A percentile compares a stretch with the other conserved stretches of the same genome.
phyloP scores from a whole-genome alignment of 1,140 invertebrate species.

The Nixonia krombeini region DNA sequence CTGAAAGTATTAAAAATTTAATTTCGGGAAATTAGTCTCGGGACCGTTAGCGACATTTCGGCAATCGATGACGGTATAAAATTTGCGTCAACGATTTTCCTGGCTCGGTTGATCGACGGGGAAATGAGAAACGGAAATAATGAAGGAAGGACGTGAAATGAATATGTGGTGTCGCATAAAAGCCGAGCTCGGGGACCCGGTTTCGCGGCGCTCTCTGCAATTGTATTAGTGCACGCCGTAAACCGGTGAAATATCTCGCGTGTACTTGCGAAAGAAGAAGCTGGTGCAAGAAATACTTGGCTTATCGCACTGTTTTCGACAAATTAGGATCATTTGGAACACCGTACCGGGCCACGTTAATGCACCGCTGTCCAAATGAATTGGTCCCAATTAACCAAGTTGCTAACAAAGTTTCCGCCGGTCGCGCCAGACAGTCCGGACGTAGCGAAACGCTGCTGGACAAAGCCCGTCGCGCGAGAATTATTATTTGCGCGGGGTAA shows the following conservation, averaged over 20 bases:
- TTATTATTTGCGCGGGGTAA: constrained; percentile 16
- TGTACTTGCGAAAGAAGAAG: constrained; percentile 10
- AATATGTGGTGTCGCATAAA: neutral
- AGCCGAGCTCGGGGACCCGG: neutral
- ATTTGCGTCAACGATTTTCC: too few species aligned
- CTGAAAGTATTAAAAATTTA: too few species aligned
- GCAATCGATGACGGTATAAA: too few species aligned
- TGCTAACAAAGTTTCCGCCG: constrained; percentile 38
- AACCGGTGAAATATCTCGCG: neutral
- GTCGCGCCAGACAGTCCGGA: constrained; percentile 15
- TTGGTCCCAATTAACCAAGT: constrained; percentile 47
- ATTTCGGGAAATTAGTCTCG: too few species aligned
- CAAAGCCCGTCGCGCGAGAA: constrained; percentile 9
- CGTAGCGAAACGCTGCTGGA: constrained; percentile 13
- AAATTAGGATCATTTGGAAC: constrained; percentile 60
- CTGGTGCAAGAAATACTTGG: constrained; percentile 47
- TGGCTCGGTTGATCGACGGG: too few species aligned
- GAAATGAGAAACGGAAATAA: constrained; percentile 2
- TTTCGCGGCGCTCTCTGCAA: neutral
- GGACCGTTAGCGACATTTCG: too few species aligned
- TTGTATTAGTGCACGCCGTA: neutral
- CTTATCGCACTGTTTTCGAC: constrained; percentile 58
- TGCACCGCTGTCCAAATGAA: constrained; percentile 46
- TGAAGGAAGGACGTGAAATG: neutral
- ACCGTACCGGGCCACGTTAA: constrained; percentile 28